These are phyloP conservation scores for Eupeodes latifasciatus DNA, from an alignment of 2,888 invertebrate genomes.

Conservation along the genomic window DNA sequence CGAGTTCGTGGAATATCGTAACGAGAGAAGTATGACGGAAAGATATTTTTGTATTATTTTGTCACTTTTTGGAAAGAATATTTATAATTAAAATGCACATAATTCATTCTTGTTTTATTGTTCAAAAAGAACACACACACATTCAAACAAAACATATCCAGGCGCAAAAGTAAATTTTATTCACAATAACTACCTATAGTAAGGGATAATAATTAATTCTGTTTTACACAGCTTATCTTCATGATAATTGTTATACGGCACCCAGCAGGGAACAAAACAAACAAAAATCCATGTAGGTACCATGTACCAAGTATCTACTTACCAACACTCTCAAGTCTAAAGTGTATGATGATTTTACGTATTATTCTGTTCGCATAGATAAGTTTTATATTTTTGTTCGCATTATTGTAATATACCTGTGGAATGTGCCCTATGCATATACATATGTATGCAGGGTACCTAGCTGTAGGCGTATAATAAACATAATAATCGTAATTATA, in stretches of 20 bases:
- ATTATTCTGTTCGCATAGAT: slow-evolving; percentile 22
- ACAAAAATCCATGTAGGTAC: neutral
- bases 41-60: slow-evolving; percentile 56
- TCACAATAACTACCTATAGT: neutral
- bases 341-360: neutral
- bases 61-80: slow-evolving; percentile 58
- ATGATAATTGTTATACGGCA: slow-evolving; percentile 40
- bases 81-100: slow-evolving; percentile 76
- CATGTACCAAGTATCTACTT: no score
- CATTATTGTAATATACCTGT: slow-evolving; percentile 60
- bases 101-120: slow-evolving; percentile 71
- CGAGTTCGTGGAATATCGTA: slow-evolving; percentile 50
- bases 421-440: slow-evolving; percentile 10
- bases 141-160: neutral
- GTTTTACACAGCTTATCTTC: slow-evolving; percentile 64
- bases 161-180: slow-evolving; percentile 8
- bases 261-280: neutral
- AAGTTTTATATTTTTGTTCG: slow-evolving; percentile 38
- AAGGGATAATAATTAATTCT: slow-evolving; percentile 55
- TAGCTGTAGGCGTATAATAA: slow-evolving; percentile 27
- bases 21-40: slow-evolving; percentile 65
- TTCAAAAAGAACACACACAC: slow-evolving; percentile 2
- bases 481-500: slow-evolving; percentile 18
- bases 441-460: no score
- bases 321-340: neutral